phyloP scores from a whole-genome alignment of 2,113 vertebrate genomes.

The Aramus guarauna region DNA sequence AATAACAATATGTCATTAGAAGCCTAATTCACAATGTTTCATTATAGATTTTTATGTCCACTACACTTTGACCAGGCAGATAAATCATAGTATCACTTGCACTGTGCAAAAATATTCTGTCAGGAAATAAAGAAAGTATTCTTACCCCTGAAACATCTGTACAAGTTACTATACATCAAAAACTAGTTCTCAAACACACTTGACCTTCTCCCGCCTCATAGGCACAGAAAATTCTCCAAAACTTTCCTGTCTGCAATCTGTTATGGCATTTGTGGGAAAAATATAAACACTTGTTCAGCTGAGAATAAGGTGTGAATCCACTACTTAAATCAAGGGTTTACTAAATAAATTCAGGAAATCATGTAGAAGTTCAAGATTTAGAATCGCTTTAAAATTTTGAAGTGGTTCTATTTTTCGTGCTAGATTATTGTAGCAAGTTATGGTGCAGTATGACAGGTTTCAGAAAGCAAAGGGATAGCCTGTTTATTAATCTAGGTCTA shows the following conservation, averaged over 20 bases:
- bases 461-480: not conserved
- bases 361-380: not conserved
- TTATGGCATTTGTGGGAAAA: not conserved
- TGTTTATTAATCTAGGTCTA: constrained; percentile 56
- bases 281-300: constrained; percentile 7
- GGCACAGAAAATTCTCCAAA: not conserved
- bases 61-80: not conserved
- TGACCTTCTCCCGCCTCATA: not conserved
- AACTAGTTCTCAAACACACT: not conserved
- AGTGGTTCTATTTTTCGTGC: not conserved
- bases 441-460: not conserved
- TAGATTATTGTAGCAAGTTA: constrained; percentile 9
- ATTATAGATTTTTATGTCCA: constrained; percentile 1
- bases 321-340: constrained; percentile 24
- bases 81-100: not conserved
- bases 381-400: not conserved
- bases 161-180: not conserved
- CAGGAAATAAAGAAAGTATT: constrained; percentile 13
- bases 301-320: constrained; percentile 28
- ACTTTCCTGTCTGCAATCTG: not conserved
- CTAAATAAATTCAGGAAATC: not conserved
- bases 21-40: not conserved
- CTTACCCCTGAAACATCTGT: not conserved
- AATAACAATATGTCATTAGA: not conserved
- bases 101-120: not conserved